phyloP scores from a whole-genome alignment of 1,140 invertebrate species.

The Andrena cerasifolii region DNA sequence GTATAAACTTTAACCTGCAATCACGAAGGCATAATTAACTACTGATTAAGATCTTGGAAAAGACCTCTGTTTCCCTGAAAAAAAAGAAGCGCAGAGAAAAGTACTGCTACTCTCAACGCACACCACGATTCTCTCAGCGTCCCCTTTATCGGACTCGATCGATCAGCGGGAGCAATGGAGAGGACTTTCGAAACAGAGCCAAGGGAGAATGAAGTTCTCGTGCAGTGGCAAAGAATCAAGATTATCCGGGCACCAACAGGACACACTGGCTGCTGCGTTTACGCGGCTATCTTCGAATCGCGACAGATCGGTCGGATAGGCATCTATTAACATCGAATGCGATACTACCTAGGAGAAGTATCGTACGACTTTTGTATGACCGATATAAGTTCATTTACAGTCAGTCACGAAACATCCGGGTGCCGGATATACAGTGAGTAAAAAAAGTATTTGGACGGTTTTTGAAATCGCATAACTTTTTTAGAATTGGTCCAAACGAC shows the following conservation, averaged over 20 bases:
- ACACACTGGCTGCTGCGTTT: background rate
- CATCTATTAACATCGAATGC: slow-evolving; percentile 25
- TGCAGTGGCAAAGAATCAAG: background rate
- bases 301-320: slow-evolving; percentile 5
- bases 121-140: background rate
- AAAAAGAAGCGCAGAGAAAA: background rate
- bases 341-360: too few relatives aligned
- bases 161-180: slow-evolving; percentile 4
- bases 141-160: background rate
- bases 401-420: too few relatives aligned
- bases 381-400: too few relatives aligned
- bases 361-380: too few relatives aligned
- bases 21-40: too few relatives aligned
- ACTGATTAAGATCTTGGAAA: too few relatives aligned
- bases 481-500: too few relatives aligned
- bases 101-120: background rate
- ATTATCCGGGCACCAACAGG: background rate
- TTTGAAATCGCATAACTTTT: too few relatives aligned
- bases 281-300: background rate
- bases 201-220: slow-evolving; percentile 1
- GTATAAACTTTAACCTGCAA: too few relatives aligned
- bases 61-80: background rate
- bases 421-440: too few relatives aligned
- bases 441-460: too few relatives aligned
- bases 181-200: background rate